phyloP scores from a whole-genome alignment of 2,888 invertebrate species.

The Campoplex capitator region DNA sequence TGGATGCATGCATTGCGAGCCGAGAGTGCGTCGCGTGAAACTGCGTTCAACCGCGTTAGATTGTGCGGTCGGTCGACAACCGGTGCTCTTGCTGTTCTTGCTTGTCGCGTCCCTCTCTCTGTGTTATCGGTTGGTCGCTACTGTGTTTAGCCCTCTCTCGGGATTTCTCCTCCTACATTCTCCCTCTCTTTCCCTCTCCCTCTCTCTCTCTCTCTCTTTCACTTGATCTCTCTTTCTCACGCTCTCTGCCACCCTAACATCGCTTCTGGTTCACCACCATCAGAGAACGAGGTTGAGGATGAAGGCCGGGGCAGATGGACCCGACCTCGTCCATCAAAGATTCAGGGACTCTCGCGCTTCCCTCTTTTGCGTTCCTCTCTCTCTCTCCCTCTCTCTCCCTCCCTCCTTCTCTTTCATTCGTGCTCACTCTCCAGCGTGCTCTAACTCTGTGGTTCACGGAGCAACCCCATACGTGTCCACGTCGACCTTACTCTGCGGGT shows the following conservation, averaged over 20 bases:
- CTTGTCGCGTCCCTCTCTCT: slow-evolving; percentile 21
- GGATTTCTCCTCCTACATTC: slow-evolving; percentile 25
- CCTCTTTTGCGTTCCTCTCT: slow-evolving; percentile 74
- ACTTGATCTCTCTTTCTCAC: slow-evolving; percentile 66
- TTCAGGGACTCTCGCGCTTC: slow-evolving; percentile 81
- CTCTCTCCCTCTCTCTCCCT: slow-evolving; percentile 6
- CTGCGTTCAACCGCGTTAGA: slow-evolving; percentile 69
- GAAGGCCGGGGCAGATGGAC: slow-evolving; percentile 64
- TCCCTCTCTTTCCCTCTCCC: slow-evolving; percentile 11
- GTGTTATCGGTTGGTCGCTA: slow-evolving; percentile 44
- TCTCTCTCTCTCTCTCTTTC: slow-evolving; percentile 60
- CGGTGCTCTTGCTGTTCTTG: slow-evolving; percentile 62
- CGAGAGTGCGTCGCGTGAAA: slow-evolving; percentile 61
- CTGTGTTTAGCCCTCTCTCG: slow-evolving; percentile 63
- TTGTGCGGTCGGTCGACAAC: slow-evolving; percentile 71
- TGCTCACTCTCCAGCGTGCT: slow-evolving; percentile 29
- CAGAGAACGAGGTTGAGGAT: slow-evolving; percentile 45
- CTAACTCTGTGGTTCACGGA: slow-evolving; percentile 37
- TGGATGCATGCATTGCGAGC: slow-evolving; percentile 49
- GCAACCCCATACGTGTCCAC: slow-evolving; percentile 49
- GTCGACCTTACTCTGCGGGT: slow-evolving; percentile 58
- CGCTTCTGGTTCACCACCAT: slow-evolving; percentile 65
- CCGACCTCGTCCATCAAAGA: slow-evolving; percentile 81
- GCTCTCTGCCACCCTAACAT: slow-evolving; percentile 64
- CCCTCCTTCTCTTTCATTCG: too few species aligned